Conservation (phyloP, 2,888 invertebrate genomes). For the Linnaemya tessellans region DNA sequence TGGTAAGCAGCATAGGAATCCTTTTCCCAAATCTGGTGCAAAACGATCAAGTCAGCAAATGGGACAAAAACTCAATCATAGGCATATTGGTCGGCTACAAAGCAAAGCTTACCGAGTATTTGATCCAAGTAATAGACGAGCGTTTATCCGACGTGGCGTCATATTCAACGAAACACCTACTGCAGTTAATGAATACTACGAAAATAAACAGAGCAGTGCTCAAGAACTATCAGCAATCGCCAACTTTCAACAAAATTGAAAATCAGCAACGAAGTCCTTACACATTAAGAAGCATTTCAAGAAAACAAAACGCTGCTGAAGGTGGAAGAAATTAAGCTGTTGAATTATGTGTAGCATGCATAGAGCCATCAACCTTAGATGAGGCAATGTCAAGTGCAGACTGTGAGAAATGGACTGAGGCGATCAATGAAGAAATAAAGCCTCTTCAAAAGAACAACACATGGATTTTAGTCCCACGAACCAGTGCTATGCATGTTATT, state of each 20-base stretch:
- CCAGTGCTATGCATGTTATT: slow-evolving; percentile 30
- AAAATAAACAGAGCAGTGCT: not conserved
- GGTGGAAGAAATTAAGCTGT: not conserved
- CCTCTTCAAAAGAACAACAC: slow-evolving; percentile 13
- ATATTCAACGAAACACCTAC: slow-evolving; percentile 11
- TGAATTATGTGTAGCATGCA: slow-evolving; percentile 4
- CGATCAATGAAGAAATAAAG: not conserved
- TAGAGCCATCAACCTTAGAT: slow-evolving; percentile 44
- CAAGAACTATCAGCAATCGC: no score
- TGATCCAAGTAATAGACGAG: slow-evolving; percentile 1
- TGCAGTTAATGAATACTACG: not conserved
- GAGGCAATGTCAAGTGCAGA: slow-evolving; percentile 33
- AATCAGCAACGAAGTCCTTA: slow-evolving; percentile 38
- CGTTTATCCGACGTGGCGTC: slow-evolving; percentile 47
- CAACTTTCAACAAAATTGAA: not conserved
- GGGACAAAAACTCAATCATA: slow-evolving; percentile 65
- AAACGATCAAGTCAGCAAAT: slow-evolving; percentile 45
- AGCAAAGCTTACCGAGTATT: slow-evolving; percentile 55
- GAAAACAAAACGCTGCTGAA: slow-evolving; percentile 21
- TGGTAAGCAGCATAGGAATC: slow-evolving; percentile 33
- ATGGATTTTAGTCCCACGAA: slow-evolving; percentile 37
- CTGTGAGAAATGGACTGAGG: slow-evolving; percentile 27
- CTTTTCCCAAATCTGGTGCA: slow-evolving; percentile 11
- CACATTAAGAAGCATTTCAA: slow-evolving; percentile 19
- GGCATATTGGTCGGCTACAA: slow-evolving; percentile 56